These are phyloP conservation scores for Stenodema calcarata DNA, from an alignment of 2,888 invertebrate species.

Conservation along the genomic window DNA sequence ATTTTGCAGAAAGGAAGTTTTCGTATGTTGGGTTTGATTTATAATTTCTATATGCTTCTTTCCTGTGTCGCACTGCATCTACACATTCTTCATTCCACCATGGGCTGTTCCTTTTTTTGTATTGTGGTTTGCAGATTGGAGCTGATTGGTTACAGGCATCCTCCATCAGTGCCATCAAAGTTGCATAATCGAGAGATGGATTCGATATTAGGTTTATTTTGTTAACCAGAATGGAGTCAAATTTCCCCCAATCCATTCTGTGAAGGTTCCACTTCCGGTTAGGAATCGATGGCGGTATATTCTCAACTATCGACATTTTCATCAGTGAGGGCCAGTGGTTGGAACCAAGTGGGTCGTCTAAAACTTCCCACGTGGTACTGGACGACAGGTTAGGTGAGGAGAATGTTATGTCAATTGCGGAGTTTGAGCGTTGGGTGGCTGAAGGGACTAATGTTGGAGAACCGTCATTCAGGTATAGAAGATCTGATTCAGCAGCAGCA, in stretches of 20 bases:
- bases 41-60: not conserved
- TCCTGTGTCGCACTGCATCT: not conserved
- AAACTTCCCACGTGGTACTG: not conserved
- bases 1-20: conserved; percentile 5
- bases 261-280: not conserved
- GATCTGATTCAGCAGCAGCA: conserved; percentile 4
- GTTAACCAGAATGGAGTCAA: not conserved
- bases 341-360: conserved; percentile 6
- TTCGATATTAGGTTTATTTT: not conserved
- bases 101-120: not conserved
- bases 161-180: not conserved
- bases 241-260: conserved; percentile 6
- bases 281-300: not conserved
- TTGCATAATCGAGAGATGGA: not conserved
- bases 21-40: not conserved
- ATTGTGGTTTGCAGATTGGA: not conserved
- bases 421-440: not conserved
- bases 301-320: not conserved
- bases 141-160: no score
- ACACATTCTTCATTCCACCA: no score
- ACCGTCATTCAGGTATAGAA: not conserved
- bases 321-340: no score
- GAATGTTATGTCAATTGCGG: conserved; percentile 8
- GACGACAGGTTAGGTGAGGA: not conserved
- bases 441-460: not conserved